Conservation (phyloP, 2,797 vertebrate species). For the Numenius phaeopus region DNA sequence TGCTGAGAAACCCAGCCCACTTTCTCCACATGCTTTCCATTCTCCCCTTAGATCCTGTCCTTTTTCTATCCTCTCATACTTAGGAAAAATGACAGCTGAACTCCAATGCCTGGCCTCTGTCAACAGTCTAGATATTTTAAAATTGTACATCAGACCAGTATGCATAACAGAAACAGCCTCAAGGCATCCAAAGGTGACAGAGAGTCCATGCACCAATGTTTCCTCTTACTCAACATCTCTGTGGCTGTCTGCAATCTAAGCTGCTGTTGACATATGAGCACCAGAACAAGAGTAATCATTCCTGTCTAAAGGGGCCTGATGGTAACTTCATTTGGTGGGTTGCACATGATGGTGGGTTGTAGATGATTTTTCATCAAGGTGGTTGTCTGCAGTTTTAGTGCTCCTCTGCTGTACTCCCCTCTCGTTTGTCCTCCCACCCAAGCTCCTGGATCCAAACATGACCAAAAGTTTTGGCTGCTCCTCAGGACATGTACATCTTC, state of each 20-base stretch:
- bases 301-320: background rate
- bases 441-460: background rate
- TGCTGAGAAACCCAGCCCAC: background rate
- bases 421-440: background rate
- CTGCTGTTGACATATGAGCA: background rate
- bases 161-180: background rate
- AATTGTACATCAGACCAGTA: fast-evolving
- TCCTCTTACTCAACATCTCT: background rate
- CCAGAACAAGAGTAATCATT: background rate
- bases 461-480: background rate
- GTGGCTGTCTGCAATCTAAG: background rate
- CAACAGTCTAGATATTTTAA: background rate
- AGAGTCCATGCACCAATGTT: background rate
- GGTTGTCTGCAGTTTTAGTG: background rate
- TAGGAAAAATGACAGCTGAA: background rate
- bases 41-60: background rate
- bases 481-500: background rate
- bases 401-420: background rate
- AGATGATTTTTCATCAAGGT: background rate
- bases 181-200: background rate
- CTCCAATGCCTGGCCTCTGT: background rate
- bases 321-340: background rate
- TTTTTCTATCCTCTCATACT: background rate
- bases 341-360: fast-evolving
- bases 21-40: background rate